These are phyloP conservation scores for Vipera ursinii DNA, from an alignment of 2,797 vertebrate genomes.

Conservation along the genomic window DNA sequence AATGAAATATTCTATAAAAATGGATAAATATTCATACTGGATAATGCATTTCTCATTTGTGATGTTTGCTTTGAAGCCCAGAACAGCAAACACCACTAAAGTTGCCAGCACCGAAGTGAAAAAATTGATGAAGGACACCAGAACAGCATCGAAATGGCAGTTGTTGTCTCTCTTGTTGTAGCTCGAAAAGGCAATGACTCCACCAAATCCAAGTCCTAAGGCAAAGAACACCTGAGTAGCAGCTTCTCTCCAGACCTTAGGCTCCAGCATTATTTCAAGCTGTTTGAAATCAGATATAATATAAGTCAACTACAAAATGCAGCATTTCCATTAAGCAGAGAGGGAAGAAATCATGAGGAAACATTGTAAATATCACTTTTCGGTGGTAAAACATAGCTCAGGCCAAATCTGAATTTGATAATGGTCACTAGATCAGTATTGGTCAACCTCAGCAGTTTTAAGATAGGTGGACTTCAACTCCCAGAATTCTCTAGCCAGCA, in stretches of 20 bases:
- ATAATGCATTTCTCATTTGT: conserved; percentile 86
- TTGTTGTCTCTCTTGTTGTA: conserved; percentile 99
- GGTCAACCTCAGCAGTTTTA: neutral
- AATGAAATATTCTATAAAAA: conserved; percentile 48
- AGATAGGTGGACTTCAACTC: neutral
- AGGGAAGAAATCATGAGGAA: conserved; percentile 47
- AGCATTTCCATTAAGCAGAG: conserved; percentile 53
- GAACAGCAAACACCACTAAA: conserved; percentile 94
- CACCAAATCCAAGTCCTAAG: conserved; percentile 94
- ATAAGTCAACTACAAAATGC: conserved; percentile 63
- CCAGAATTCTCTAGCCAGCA: neutral
- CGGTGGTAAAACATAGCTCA: neutral
- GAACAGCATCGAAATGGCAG: conserved; percentile 96
- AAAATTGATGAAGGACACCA: conserved; percentile 97
- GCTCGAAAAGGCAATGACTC: conserved; percentile 98
- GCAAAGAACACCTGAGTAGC: conserved; percentile 98
- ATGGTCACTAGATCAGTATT: neutral
- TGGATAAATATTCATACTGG: conserved; percentile 70
- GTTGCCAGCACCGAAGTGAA: conserved; percentile 97
- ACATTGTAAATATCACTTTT: conserved; percentile 23
- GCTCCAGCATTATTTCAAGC: conserved; percentile 96
- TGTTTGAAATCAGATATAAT: conserved; percentile 75
- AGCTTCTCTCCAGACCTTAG: conserved; percentile 95
- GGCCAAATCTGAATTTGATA: neutral
- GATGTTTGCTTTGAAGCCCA: conserved; percentile 97